Base-by-base conservation (phyloP, 2,113 vertebrate genomes). In the Regulus satrapa region DNA sequence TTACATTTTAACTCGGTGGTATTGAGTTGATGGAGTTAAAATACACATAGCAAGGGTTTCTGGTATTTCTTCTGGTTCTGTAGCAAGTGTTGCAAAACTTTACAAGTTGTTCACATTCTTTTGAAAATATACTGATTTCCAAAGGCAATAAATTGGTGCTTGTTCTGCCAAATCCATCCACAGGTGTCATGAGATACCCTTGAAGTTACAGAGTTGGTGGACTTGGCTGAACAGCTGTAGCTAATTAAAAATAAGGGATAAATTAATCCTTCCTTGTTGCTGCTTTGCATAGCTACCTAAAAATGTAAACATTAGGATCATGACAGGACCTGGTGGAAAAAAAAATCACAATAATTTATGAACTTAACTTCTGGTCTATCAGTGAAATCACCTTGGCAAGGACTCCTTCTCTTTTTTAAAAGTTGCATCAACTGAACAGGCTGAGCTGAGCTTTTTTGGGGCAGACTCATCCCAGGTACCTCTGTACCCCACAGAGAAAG, bases 371-470 rank as follows among this genome's bases (percentile, higher is more conserved):
- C 3, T 14, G 26, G 8, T 45, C 46, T 51, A 2, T 29, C 41
- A 28, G 26, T 43, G 61, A 58, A 64, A 77, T 32, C 63, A 32
- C 36, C 61, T n/a, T 10, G 34, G 63, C 12, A 32, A 69, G 34
- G 43, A 28, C 10, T 62, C 34, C 4, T 41, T 20, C 54, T 8
- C 16, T 34, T 18, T 72, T n/a, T 9, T 1, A 16, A 62, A 23
- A 52, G 21, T 3, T 40, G 5, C 31, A 20, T 25, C 52, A 28
- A 0, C 3, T 31, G 43, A 68, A 74, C 3, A 36, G 4, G 1
- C 8, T 12, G 19, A 67, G 40, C 43, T 6, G 28, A 68, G 51
- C 1, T 56, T 71, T 61, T 26, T 3, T 29, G 0, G 49, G 20
- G 6, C 2, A 6, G 29, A 58, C 67, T 45, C 31, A 32, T 16